Base-by-base conservation (phyloP, 2,888 invertebrate species). In the Morpho achilles region DNA sequence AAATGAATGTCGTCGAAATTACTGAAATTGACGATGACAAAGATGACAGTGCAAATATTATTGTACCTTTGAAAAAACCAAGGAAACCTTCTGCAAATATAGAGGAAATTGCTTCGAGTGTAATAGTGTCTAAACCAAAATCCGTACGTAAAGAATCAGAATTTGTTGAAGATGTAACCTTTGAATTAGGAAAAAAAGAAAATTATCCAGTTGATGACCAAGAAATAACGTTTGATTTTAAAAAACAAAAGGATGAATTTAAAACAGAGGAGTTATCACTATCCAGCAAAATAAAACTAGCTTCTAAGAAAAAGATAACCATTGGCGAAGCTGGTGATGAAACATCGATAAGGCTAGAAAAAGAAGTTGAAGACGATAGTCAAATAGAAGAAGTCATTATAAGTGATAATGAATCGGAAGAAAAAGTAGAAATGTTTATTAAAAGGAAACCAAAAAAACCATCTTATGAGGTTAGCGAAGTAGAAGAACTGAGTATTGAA, bases 221-320 rank as follows among this genome's bases (percentile, higher is more conserved):
- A 92, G 95, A 87, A 78, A 83, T 91, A 41, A 78, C 70, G 61
- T 91, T 83, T 71, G 88, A 91, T 59, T 69, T 91, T 0, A 91
- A 85, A 69, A 75, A 84, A 10, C 77, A 77, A 67, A 69, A 69
- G 39, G 84, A 87, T 42, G 81, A 82, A 56, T 94, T 93, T 70
- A 93, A 93, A 51, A 93, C 93, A 76, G 95, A 95, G 87, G 94
- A 95, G 74, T 87, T 95, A 62, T 94, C 94, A 8, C 92, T 94
- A 84, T 93, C 94, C 0, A 94, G 94, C 65, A 94, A 94, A 80
- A 93, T 95, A 32, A 93, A 92, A 79, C 71, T 95, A 42, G 94
- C 93, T 73, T 92, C 93, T 63, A 93, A 91, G 74, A 93, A 92
- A 68, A 93, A 92, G 56, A 82, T 90, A 10, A 93, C 92, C 7